phyloP scores from a whole-genome alignment of 2,113 vertebrate species.

The Lasiurus borealis region DNA sequence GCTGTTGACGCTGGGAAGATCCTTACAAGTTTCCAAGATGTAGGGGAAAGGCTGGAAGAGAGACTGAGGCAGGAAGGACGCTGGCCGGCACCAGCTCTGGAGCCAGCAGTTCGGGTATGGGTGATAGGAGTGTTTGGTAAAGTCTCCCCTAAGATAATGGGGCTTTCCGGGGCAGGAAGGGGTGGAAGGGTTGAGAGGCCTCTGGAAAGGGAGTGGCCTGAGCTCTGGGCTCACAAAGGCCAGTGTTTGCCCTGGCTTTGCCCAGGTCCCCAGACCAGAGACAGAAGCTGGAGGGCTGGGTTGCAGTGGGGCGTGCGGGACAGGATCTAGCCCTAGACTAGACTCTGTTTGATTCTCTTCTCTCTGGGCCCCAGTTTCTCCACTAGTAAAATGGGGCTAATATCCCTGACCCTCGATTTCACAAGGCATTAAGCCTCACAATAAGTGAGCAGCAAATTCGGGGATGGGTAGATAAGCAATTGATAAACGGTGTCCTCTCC shows the following conservation, averaged over 20 bases:
- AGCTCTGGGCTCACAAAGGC: background rate
- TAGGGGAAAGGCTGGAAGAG: background rate
- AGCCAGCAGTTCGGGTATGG: background rate
- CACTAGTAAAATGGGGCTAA: slow-evolving; percentile 42
- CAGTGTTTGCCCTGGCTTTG: too few relatives aligned
- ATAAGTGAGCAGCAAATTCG: background rate
- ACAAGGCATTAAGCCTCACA: background rate
- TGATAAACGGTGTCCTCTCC: background rate
- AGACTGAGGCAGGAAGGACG: background rate
- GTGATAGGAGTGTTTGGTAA: background rate
- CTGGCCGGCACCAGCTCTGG: background rate
- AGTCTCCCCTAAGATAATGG: background rate
- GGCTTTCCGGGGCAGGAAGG: background rate
- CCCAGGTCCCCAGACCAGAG: background rate
- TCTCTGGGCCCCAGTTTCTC: slow-evolving; percentile 36
- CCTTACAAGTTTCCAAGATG: background rate
- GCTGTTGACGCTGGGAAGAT: slow-evolving; percentile 14
- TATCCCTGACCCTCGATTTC: background rate
- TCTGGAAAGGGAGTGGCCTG: background rate
- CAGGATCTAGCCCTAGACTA: background rate
- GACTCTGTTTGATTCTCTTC: background rate
- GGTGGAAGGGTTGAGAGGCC: background rate
- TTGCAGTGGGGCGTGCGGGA: background rate
- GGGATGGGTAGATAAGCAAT: background rate
- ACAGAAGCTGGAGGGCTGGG: background rate